A percentile compares a stretch with the other conserved stretches of the same genome.
These are phyloP conservation scores for Gorilla gorilla DNA, from an alignment of 2,113 vertebrate genomes.

Conservation along the genomic window DNA sequence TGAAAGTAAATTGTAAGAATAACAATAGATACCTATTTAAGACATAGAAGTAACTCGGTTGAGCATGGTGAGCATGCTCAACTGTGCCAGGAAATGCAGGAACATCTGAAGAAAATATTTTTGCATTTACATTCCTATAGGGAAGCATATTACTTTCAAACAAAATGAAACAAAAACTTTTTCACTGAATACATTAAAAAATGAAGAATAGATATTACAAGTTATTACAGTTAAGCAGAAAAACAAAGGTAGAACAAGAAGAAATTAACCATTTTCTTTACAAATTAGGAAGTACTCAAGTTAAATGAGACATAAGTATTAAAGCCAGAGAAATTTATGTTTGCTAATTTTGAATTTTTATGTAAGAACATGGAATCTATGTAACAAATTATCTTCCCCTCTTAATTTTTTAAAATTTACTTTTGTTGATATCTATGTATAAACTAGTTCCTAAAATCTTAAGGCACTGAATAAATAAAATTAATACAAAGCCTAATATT, in stretches of 20 bases:
- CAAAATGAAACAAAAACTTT: neutral
- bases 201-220: neutral
- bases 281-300: neutral
- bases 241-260: neutral
- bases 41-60: neutral
- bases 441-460: neutral
- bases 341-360: neutral
- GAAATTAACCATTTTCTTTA: neutral
- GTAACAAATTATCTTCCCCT: neutral
- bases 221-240: neutral
- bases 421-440: neutral
- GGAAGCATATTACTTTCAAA: neutral
- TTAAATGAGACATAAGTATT: neutral
- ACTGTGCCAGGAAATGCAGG: neutral
- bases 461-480: neutral
- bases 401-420: neutral
- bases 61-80: neutral
- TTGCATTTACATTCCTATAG: neutral
- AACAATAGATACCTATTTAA: neutral
- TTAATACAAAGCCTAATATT: neutral
- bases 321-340: neutral
- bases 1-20: neutral
- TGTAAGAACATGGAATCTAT: neutral
- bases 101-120: neutral
- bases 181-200: neutral